Base-by-base conservation (phyloP, 2,797 vertebrate species). In the Clamator glandarius region DNA sequence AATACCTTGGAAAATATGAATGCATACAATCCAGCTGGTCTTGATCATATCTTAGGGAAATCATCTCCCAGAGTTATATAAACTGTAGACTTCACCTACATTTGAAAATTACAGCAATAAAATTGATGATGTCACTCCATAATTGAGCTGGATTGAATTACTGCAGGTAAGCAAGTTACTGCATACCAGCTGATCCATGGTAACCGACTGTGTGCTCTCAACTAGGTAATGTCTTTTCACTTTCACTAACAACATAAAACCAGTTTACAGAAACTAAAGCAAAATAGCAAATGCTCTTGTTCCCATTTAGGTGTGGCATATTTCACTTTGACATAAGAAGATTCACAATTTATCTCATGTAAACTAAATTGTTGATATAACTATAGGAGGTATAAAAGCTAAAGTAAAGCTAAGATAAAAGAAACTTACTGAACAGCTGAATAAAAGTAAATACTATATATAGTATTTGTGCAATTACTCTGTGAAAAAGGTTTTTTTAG, bases 1-100 rank as follows among this genome's bases (percentile, higher is more conserved):
- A 93, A 82, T 82, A 51, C 11, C 3, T 82, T 88, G 83, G 85
- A 87, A 95, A 91, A 97, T 90, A 82, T 48, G 36, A 93, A 91
- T 67, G 20, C 25, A 39, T 76, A 64, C 33, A 70, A 17, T 90
- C 59, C 85, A 91, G 44, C 63, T 93, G 85, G 52, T 92, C 80
- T 91, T 48, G 61, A 93, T 87, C 52, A 58, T 92, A 92, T 91
- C 79, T 73, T 82, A 73, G 24, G 9, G 55, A 57, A 91, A 57
- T 88, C 77, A 84, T 15, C 29, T 92, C 67, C 70, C 63, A 82
- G 39, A 88, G 29, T 86, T 76, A 42, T 63, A 90, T 63, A 88
- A 93, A 28, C 83, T 86, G 17, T 23, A 90, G 59, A 19, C 52
- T 87, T 93, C 59, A 66, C 46, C 39, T 93, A 25, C 12, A 76